phyloP scores from a whole-genome alignment of 2,113 vertebrate genomes.

The Potamarius usumacintae region DNA sequence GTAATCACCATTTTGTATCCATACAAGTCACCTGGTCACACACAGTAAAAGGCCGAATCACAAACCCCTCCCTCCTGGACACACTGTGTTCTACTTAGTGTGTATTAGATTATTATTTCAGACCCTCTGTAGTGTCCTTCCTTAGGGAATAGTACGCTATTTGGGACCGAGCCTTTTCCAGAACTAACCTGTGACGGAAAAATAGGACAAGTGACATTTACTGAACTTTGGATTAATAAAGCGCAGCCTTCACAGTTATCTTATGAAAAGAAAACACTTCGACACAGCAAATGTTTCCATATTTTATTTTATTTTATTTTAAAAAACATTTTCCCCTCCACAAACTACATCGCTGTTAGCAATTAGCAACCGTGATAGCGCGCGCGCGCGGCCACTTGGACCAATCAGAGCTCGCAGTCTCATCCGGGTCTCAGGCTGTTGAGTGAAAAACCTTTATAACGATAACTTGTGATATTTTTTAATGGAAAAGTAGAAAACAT shows the following conservation, averaged over 20 bases:
- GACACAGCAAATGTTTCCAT: background rate
- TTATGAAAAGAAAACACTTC: background rate
- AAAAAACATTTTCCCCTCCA: background rate
- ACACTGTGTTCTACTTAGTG: background rate
- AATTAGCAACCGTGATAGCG: background rate
- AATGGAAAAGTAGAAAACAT: background rate
- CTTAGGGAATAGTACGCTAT: background rate
- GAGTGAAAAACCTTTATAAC: background rate
- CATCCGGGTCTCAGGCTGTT: background rate
- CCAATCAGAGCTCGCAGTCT: background rate
- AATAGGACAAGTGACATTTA: background rate
- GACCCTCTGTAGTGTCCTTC: background rate
- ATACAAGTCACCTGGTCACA: no score
- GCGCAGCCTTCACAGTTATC: background rate
- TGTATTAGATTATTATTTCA: background rate
- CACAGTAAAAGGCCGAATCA: no score
- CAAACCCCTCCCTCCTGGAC: background rate
- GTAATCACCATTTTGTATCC: background rate
- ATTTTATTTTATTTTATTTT: background rate
- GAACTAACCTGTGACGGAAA: background rate
- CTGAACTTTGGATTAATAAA: background rate
- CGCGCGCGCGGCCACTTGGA: background rate
- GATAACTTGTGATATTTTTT: background rate
- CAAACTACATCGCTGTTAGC: background rate
- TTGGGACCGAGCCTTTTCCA: background rate